Evolutionary conservation across 1,140 invertebrate genomes (phyloP).

Genomic region (Chymomyza costata): DNA sequence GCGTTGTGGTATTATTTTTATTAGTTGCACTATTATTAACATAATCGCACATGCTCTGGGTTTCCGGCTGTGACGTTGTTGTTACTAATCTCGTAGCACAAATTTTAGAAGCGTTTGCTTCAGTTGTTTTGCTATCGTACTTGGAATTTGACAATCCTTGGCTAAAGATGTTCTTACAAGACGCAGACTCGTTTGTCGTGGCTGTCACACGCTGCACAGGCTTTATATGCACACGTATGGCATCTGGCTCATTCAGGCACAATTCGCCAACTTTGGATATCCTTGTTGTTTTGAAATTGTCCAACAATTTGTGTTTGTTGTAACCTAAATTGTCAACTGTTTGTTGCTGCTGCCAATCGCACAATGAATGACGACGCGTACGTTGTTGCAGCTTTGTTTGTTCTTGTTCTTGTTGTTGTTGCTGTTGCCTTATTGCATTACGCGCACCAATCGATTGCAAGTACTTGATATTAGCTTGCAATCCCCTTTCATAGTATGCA

Average conservation of each 20-base stretch:
- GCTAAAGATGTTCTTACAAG: too few relatives aligned
- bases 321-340: conserved; percentile 12
- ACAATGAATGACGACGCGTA: conserved; percentile 13
- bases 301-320: too few relatives aligned
- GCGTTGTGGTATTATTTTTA: neutral
- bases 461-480: conserved; percentile 59
- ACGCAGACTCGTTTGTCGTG: too few relatives aligned
- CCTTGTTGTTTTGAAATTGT: neutral
- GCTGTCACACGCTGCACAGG: neutral
- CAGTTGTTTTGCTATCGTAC: too few relatives aligned
- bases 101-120: conserved; percentile 21
- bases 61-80: neutral
- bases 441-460: conserved; percentile 63
- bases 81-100: neutral
- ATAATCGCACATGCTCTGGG: conserved; percentile 24
- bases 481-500: conserved; percentile 62
- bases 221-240: conserved; percentile 26
- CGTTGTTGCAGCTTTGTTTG: conserved; percentile 15
- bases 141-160: too few relatives aligned
- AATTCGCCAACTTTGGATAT: neutral
- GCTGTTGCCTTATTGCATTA: conserved; percentile 32
- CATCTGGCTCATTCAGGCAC: conserved; percentile 1
- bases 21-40: conserved; percentile 15
- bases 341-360: conserved; percentile 17
- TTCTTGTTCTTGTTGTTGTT: conserved; percentile 15